phyloP scores from a whole-genome alignment of 2,888 invertebrate genomes.

The Mythimna impura region DNA sequence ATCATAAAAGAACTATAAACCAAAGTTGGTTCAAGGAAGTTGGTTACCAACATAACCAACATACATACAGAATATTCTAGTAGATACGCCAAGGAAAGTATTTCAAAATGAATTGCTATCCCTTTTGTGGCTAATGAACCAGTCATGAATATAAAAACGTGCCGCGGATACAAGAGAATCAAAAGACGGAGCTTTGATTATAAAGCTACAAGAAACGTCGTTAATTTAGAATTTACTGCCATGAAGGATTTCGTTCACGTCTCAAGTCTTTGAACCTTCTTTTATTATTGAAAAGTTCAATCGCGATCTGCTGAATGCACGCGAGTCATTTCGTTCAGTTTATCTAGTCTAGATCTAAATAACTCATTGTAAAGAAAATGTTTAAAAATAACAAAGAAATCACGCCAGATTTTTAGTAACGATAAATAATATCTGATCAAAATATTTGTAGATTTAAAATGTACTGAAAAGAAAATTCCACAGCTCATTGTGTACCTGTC shows the following conservation, averaged over 20 bases:
- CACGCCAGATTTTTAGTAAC: constrained; percentile 4
- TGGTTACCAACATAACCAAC: constrained; percentile 20
- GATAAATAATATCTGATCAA: constrained; percentile 26
- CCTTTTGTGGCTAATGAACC: constrained; percentile 43
- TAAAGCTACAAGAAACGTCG: constrained; percentile 37
- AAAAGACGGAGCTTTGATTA: constrained; percentile 51
- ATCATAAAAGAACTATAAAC: constrained; percentile 24
- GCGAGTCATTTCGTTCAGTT: constrained; percentile 23
- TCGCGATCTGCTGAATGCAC: constrained; percentile 31
- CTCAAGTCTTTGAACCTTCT: constrained; percentile 48
- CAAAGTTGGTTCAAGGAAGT: constrained; percentile 25
- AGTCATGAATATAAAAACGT: constrained; percentile 62
- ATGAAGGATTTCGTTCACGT: constrained; percentile 19
- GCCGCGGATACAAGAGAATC: constrained; percentile 44
- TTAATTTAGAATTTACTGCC: constrained; percentile 49
- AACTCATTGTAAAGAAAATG: constrained; percentile 23
- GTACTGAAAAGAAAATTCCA: not conserved
- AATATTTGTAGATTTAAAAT: constrained; percentile 27
- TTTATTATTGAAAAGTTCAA: constrained; percentile 23
- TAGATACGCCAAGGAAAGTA: constrained; percentile 13
- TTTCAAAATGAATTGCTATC: constrained; percentile 34
- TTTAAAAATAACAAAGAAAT: constrained; percentile 23
- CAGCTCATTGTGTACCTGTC: not conserved
- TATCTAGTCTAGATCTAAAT: constrained; percentile 31
- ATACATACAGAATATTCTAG: constrained; percentile 43